phyloP scores from a whole-genome alignment of 2,888 invertebrate species.

The Lumbricus terrestris region DNA sequence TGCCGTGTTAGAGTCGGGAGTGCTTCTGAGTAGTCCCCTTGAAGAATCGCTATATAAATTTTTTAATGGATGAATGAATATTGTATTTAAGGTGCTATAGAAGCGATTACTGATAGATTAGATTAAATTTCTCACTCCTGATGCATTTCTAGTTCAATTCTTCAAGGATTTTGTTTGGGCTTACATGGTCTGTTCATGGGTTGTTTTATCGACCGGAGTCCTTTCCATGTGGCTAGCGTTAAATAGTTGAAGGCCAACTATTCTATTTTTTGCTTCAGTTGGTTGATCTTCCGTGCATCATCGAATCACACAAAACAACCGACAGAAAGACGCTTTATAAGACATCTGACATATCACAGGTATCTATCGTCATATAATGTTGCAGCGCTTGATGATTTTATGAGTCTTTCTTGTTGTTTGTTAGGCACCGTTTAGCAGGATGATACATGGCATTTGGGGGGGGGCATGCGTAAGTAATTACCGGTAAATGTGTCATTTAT shows the following conservation, averaged over 20 bases:
- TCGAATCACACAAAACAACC: constrained; percentile 91
- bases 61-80: too few relatives aligned
- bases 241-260: not conserved
- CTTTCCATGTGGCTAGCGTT: not conserved
- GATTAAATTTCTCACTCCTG: not conserved
- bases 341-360: constrained; percentile 87
- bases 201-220: not conserved
- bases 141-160: not conserved
- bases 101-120: not conserved
- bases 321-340: constrained; percentile 96
- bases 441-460: too few relatives aligned
- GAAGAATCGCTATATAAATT: too few relatives aligned
- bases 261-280: constrained; percentile 62
- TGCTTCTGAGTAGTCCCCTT: too few relatives aligned
- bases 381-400: not conserved
- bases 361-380: constrained; percentile 29
- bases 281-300: constrained; percentile 84
- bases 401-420: not conserved
- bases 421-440: not conserved
- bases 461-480: too few relatives aligned
- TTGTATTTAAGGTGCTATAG: not conserved
- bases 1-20: too few relatives aligned
- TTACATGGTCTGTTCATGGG: not conserved
- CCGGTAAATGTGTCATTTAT: too few relatives aligned
- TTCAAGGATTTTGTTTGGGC: not conserved